Base-by-base conservation (phyloP, 1,140 invertebrate genomes). In the Eufriesea mexicana region DNA sequence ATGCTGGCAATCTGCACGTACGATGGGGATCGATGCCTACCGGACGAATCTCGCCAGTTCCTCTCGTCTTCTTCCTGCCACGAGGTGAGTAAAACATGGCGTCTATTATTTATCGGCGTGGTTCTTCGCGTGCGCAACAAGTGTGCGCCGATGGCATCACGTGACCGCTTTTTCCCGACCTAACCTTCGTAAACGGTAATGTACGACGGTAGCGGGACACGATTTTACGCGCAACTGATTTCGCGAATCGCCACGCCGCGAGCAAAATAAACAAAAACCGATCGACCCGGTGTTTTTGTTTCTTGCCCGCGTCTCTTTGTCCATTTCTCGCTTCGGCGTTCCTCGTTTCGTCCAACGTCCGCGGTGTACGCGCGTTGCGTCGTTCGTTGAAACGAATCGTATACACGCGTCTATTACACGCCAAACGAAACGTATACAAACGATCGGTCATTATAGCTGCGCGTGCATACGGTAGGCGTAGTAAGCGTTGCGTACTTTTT, bases 91-190 rank as follows among this genome's bases (percentile, higher is more conserved):
- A 23, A 35, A 70, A 62, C 23, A n/a, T 59, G 54, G 47, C 61
- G 35, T 75, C 20, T 54, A 57, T 80, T 71, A 75, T 67, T 67
- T 55, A 45, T 66, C 10, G 25, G 35, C 28, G 42, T 10, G 35
- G 20, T 49, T 59, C 42, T 25, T 59, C 20, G 18, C 9, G 6
- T 12, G 59, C 35, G 79, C 71, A 81, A 81, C 79, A 81, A 81
- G 79, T 75, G 79, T 18, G 68, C 35, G 49, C 18, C 25, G 28
- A n/a, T 18, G 2, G 0, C 2, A 18, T 64, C 70, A 64, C 79
- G 79, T 74, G 70, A 54, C 16, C 28, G 23, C 54, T 42, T 71
- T 35, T 71, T 71, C 10, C 6, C 25, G 18, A 35, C n/a, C 54
- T 54, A 25, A 54, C 9, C 68, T 28, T 35, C 49, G 68, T 71